Evolutionary conservation across 2,888 invertebrate genomes (phyloP).

Genomic region (Phortica magna): DNA sequence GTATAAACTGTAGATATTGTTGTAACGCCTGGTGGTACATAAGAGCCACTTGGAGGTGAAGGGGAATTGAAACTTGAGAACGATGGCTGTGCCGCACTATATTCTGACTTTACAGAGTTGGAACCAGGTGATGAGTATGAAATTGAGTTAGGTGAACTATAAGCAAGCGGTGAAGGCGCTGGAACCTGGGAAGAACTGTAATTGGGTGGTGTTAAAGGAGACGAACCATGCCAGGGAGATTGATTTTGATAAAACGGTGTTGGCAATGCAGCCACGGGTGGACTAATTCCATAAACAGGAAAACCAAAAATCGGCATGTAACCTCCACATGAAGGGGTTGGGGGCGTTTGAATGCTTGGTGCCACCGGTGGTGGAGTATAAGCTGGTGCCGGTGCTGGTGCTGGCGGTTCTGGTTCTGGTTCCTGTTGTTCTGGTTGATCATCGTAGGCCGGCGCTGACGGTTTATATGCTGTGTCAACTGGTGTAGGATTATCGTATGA

Average conservation of each 20-base stretch:
- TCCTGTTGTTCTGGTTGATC: constrained; percentile 20
- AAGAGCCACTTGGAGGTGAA: neutral
- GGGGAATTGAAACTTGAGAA: neutral
- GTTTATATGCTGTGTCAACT: constrained; percentile 7
- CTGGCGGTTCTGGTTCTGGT: neutral
- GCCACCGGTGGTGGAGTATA: constrained; percentile 2
- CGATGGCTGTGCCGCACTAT: neutral
- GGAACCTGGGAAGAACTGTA: neutral
- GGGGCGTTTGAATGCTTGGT: constrained; percentile 29
- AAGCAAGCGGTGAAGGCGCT: neutral
- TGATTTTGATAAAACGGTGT: constrained; percentile 1
- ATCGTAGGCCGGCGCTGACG: constrained; percentile 11
- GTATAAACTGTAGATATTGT: constrained; percentile 24
- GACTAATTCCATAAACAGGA: constrained; percentile 47
- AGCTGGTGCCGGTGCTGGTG: neutral
- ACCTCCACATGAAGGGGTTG: constrained; percentile 42
- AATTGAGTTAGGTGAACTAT: constrained; percentile 4
- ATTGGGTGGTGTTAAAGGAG: neutral
- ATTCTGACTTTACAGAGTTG: neutral
- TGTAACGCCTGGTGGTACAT: constrained; percentile 23
- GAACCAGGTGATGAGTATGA: neutral
- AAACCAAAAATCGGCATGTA: constrained; percentile 52
- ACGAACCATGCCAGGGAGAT: neutral
- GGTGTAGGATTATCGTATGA: constrained; percentile 4
- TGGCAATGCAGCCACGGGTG: neutral